phyloP scores from a whole-genome alignment of 2,113 vertebrate genomes.

The Pituophis catenifer region DNA sequence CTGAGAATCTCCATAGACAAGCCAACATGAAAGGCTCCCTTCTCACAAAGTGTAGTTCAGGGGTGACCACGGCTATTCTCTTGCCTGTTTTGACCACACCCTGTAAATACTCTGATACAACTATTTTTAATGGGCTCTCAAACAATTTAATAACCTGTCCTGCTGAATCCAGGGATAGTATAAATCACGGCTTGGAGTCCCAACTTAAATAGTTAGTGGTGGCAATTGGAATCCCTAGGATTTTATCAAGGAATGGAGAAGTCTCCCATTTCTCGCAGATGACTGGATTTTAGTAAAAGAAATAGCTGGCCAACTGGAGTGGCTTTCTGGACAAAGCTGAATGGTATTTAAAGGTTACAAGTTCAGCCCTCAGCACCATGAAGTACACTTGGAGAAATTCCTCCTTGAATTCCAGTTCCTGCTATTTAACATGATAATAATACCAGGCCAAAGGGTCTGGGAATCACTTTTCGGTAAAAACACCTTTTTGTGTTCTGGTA shows the following conservation, averaged over 20 bases:
- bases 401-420: not conserved
- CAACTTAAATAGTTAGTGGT: no score
- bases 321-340: constrained; percentile 4
- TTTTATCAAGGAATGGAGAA: not conserved
- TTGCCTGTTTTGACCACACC: no score
- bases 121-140: no score
- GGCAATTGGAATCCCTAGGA: not conserved
- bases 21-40: no score
- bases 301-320: not conserved
- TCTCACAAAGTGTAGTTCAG: no score
- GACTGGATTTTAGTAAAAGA: not conserved
- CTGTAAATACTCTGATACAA: no score
- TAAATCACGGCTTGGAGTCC: no score
- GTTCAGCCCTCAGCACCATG: not conserved
- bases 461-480: not conserved
- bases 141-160: no score
- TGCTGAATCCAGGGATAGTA: no score
- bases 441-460: not conserved
- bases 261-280: not conserved
- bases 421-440: not conserved
- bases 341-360: constrained; percentile 2
- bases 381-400: not conserved
- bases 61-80: no score
- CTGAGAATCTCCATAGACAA: no score
- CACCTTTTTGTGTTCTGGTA: not conserved